phyloP scores from a whole-genome alignment of 1,140 invertebrate species.

The Orius insidiosus region DNA sequence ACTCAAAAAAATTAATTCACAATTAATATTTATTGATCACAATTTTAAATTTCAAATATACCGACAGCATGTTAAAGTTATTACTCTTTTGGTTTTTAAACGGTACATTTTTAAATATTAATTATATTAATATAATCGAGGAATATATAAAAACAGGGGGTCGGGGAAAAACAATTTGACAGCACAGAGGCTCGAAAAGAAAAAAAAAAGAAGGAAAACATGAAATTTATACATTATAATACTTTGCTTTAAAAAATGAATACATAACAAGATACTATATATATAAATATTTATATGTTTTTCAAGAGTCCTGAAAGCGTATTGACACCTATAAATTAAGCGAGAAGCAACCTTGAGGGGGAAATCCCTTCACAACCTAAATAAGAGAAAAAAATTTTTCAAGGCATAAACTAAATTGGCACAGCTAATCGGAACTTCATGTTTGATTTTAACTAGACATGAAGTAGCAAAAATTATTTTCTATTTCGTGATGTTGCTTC shows the following conservation, averaged over 20 bases:
- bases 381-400: slow-evolving; percentile 8
- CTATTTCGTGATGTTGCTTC: neutral
- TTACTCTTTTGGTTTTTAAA: slow-evolving; percentile 3
- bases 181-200: slow-evolving; percentile 9
- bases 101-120: slow-evolving; percentile 11
- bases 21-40: slow-evolving; percentile 20
- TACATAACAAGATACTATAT: slow-evolving; percentile 14
- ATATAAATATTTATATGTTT: slow-evolving; percentile 15
- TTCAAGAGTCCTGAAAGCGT: slow-evolving; percentile 7
- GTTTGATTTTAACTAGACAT: neutral
- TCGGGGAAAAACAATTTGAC: slow-evolving; percentile 10
- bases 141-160: slow-evolving; percentile 15
- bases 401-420: slow-evolving; percentile 12
- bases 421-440: slow-evolving; percentile 10
- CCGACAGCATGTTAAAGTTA: slow-evolving; percentile 7
- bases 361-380: slow-evolving; percentile 1
- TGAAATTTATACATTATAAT: slow-evolving; percentile 18
- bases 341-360: slow-evolving; percentile 2
- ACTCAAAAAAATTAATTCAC: slow-evolving; percentile 7
- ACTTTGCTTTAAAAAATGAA: slow-evolving; percentile 15
- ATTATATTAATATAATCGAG: slow-evolving; percentile 16
- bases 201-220: slow-evolving; percentile 10
- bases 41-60: slow-evolving; percentile 14
- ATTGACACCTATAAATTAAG: slow-evolving; percentile 7
- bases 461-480: slow-evolving; percentile 4